Evolutionary conservation across 2,888 invertebrate species (phyloP).

Genomic region (Trichogramma evanescens): DNA sequence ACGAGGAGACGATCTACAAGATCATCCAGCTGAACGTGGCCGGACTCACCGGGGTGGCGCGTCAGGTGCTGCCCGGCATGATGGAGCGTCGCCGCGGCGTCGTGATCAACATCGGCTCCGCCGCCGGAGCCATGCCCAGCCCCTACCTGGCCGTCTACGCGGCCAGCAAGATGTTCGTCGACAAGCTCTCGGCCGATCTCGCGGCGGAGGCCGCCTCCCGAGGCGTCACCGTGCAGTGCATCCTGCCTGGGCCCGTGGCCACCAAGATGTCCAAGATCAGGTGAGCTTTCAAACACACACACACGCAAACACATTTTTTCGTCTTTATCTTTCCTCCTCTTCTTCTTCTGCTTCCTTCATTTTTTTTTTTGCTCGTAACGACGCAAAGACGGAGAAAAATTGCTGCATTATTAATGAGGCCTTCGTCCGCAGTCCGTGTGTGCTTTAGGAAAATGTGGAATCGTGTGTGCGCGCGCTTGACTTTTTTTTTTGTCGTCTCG

Average conservation of each 20-base stretch:
- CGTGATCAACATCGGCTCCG: slow-evolving; percentile 84
- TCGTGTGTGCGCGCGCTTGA: no score
- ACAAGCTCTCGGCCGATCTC: slow-evolving; percentile 72
- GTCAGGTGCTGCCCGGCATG: slow-evolving; percentile 75
- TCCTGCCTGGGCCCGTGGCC: slow-evolving; percentile 82
- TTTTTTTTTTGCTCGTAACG: not conserved
- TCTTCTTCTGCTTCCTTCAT: no score
- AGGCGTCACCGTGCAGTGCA: slow-evolving; percentile 72
- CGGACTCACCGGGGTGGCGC: slow-evolving; percentile 54
- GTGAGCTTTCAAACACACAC: slow-evolving; percentile 26
- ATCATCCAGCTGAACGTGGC: slow-evolving; percentile 50
- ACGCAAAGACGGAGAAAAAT: not conserved
- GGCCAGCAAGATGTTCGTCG: slow-evolving; percentile 81
- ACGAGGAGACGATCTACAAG: slow-evolving; percentile 39
- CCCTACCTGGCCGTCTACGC: slow-evolving; percentile 81
- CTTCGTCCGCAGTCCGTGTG: no score
- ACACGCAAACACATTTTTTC: not conserved
- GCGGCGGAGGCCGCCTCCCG: slow-evolving; percentile 65
- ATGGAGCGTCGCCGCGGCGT: slow-evolving; percentile 72
- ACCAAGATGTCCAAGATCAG: slow-evolving; percentile 83
- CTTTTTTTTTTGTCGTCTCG: no score
- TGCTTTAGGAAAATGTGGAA: no score
- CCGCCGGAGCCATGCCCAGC: slow-evolving; percentile 70
- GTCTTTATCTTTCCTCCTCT: slow-evolving; percentile 6
- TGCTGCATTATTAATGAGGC: not conserved